Evolutionary conservation across 2,113 vertebrate genomes (phyloP).

Genomic region (Hypomesus transpacificus): DNA sequence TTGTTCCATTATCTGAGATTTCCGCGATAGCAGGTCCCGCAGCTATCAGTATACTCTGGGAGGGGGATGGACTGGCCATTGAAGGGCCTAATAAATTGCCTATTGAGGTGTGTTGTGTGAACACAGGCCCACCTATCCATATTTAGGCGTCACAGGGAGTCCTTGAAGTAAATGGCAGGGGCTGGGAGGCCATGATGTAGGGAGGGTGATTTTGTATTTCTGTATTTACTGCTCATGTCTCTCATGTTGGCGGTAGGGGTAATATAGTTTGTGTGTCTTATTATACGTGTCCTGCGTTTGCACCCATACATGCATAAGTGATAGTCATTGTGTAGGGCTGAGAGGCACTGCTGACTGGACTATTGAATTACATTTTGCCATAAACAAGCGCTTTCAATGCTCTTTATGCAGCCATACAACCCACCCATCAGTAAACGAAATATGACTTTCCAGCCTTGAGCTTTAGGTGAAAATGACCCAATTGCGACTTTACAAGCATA

Average conservation of each 20-base stretch:
- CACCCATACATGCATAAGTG: conserved; percentile 10
- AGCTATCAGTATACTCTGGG: conserved; percentile 50
- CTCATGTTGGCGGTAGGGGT: conserved; percentile 45
- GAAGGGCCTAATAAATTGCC: conserved; percentile 52
- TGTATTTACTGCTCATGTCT: conserved; percentile 50
- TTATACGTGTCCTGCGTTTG: conserved; percentile 31
- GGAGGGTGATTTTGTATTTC: conserved; percentile 58
- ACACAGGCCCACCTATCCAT: conserved; percentile 35
- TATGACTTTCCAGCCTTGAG: not conserved
- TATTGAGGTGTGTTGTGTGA: conserved; percentile 50
- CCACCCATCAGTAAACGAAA: not conserved
- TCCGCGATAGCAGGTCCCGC: conserved; percentile 33
- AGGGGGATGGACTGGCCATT: conserved; percentile 56
- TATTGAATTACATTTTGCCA: not conserved
- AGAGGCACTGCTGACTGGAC: not conserved
- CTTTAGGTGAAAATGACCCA: not conserved
- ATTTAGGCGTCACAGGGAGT: conserved; percentile 50
- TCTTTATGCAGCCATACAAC: not conserved
- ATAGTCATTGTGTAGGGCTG: not conserved
- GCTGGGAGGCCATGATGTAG: conserved; percentile 45
- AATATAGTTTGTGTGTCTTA: conserved; percentile 62
- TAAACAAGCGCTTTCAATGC: not conserved
- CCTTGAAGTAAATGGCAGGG: conserved; percentile 59
- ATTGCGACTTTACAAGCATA: no score
- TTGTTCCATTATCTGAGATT: conserved; percentile 64